Conservation (phyloP, 1,140 invertebrate species). For the Drosophila equinoxialis region DNA sequence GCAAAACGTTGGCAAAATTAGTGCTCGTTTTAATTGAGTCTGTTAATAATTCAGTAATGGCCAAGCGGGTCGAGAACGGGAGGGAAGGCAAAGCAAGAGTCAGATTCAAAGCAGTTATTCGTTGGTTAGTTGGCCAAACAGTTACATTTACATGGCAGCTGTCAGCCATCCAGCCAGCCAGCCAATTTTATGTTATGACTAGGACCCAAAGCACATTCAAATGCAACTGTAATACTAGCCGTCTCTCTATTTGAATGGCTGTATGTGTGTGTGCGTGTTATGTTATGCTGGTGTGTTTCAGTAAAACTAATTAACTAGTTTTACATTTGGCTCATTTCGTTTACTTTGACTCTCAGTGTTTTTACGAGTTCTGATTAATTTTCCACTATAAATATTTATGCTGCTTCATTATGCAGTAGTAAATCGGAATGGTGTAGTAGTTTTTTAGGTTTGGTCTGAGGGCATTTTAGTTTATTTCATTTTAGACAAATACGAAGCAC, state of each 20-base stretch:
- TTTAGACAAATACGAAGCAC: slow-evolving; percentile 39
- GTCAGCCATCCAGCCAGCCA: slow-evolving; percentile 52
- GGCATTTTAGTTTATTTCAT: slow-evolving; percentile 64
- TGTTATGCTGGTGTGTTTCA: slow-evolving; percentile 46
- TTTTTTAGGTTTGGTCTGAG: slow-evolving; percentile 29
- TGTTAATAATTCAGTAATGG: slow-evolving; percentile 80
- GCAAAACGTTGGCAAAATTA: slow-evolving; percentile 62
- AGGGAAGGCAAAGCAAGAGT: slow-evolving; percentile 39
- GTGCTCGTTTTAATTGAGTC: slow-evolving; percentile 78
- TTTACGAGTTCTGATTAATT: slow-evolving; percentile 73
- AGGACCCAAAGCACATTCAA: slow-evolving; percentile 24
- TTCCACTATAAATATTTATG: slow-evolving; percentile 76
- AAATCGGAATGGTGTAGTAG: slow-evolving; percentile 2
- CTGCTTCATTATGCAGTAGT: slow-evolving; percentile 56
- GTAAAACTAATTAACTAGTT: slow-evolving; percentile 78
- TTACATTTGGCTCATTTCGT: slow-evolving; percentile 59
- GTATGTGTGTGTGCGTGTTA: neutral
- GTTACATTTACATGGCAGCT: slow-evolving; percentile 67
- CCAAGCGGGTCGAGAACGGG: slow-evolving; percentile 21
- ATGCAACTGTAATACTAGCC: slow-evolving; percentile 31
- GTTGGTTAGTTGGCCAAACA: slow-evolving; percentile 53
- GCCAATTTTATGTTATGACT: slow-evolving; percentile 64
- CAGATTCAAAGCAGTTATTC: slow-evolving; percentile 22
- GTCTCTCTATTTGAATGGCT: neutral
- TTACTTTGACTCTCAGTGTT: slow-evolving; percentile 39